These are phyloP conservation scores for Lampris incognitus DNA, from an alignment of 2,113 vertebrate genomes.

Conservation along the genomic window DNA sequence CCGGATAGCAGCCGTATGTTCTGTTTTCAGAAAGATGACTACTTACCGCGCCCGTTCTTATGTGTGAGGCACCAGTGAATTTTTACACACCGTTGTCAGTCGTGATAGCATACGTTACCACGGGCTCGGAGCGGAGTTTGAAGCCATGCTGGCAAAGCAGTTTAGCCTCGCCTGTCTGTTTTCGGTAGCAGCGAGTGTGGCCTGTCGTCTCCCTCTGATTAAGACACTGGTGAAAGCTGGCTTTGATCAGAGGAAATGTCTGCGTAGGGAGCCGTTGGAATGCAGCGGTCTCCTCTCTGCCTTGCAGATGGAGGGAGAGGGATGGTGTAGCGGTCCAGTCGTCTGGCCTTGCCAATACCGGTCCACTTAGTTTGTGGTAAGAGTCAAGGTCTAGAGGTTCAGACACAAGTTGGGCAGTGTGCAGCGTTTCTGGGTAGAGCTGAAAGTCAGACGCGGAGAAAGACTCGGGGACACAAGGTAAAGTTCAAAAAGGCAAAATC, in stretches of 20 bases:
- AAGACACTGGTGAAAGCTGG: constrained; percentile 77
- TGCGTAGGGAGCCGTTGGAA: constrained; percentile 76
- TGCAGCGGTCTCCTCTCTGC: constrained; percentile 64
- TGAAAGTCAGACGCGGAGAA: no score
- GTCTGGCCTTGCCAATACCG: constrained; percentile 59
- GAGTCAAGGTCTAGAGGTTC: not conserved
- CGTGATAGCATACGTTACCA: constrained; percentile 31
- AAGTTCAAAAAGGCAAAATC: no score
- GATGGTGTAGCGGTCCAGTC: constrained; percentile 74
- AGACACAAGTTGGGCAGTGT: not conserved
- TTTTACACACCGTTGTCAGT: constrained; percentile 38
- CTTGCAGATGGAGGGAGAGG: constrained; percentile 66
- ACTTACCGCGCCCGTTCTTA: not conserved
- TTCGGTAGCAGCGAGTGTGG: constrained; percentile 69
- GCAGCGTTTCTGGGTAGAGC: no score
- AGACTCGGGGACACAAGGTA: no score
- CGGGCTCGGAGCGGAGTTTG: constrained; percentile 42
- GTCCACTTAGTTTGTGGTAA: constrained; percentile 27
- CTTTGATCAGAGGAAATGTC: constrained; percentile 84
- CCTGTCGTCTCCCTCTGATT: constrained; percentile 78
- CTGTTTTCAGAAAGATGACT: constrained; percentile 24
- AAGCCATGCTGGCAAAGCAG: constrained; percentile 47
- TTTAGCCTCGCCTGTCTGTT: constrained; percentile 59
- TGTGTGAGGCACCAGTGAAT: constrained; percentile 26
- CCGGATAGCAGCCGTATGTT: constrained; percentile 16